phyloP scores from a whole-genome alignment of 2,888 invertebrate species.

The Synanthedon andrenaeformis region DNA sequence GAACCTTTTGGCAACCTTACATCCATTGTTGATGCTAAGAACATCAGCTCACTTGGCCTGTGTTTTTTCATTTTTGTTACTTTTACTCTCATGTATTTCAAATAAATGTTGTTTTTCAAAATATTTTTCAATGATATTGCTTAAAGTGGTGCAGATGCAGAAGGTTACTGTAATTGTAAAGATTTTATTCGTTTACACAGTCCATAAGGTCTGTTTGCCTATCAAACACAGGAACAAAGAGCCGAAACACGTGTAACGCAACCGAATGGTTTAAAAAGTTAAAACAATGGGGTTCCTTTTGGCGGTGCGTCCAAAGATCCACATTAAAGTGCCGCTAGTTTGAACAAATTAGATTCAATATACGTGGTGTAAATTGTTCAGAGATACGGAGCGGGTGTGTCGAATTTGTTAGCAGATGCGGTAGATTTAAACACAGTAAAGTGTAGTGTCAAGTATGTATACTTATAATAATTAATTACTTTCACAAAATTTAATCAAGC shows the following conservation, averaged over 20 bases:
- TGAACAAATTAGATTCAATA: slow-evolving; percentile 56
- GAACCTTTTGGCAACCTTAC: slow-evolving; percentile 5
- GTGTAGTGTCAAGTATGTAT: background rate
- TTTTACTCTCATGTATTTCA: too few relatives aligned
- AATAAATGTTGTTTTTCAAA: too few relatives aligned
- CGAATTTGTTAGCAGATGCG: slow-evolving; percentile 28
- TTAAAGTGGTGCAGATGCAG: too few relatives aligned
- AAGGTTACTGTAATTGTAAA: too few relatives aligned
- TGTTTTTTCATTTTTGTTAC: too few relatives aligned
- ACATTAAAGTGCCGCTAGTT: slow-evolving; percentile 50
- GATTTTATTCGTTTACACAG: too few relatives aligned
- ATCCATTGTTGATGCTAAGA: too few relatives aligned
- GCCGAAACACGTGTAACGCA: slow-evolving; percentile 21
- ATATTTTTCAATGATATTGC: too few relatives aligned
- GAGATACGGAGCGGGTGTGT: slow-evolving; percentile 44
- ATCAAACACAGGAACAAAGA: background rate
- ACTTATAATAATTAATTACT: background rate
- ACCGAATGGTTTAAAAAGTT: slow-evolving; percentile 22
- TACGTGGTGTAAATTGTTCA: slow-evolving; percentile 33
- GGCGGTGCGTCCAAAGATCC: slow-evolving; percentile 31
- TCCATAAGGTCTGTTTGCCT: background rate
- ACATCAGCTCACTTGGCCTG: too few relatives aligned
- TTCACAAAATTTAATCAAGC: too few relatives aligned
- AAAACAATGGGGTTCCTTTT: slow-evolving; percentile 43
- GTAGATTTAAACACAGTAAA: slow-evolving; percentile 11